These are phyloP conservation scores for Salvelinus namaycush DNA, from an alignment of 2,113 vertebrate genomes.

Conservation along the genomic window DNA sequence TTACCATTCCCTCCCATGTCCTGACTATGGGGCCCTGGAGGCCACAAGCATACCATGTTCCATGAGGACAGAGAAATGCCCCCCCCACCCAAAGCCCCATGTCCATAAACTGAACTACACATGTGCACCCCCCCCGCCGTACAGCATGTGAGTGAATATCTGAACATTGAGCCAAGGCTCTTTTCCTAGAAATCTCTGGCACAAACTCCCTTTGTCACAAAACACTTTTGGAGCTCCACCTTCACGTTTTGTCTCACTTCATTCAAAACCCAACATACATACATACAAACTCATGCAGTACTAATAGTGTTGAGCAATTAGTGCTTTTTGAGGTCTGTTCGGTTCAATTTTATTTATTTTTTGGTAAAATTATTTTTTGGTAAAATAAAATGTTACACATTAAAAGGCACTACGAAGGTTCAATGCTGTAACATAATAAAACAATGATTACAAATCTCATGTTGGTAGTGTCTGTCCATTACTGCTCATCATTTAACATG, in stretches of 20 bases:
- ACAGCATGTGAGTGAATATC: conserved; percentile 65
- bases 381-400: no score
- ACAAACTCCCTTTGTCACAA: conserved; percentile 59
- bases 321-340: no score
- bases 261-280: not conserved
- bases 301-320: no score
- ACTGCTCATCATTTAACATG: no score
- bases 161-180: conserved; percentile 50
- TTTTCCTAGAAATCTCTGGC: conserved; percentile 75
- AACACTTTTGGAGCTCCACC: conserved; percentile 62
- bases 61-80: conserved; percentile 44
- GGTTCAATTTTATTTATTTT: no score
- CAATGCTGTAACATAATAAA: no score
- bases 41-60: conserved; percentile 57
- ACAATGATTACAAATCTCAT: no score
- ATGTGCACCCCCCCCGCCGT: conserved; percentile 24
- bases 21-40: conserved; percentile 7
- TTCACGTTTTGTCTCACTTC: conserved; percentile 46
- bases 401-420: no score
- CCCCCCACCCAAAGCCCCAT: not conserved
- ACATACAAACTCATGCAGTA: not conserved
- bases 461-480: no score
- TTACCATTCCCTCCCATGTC: conserved; percentile 25
- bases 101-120: conserved; percentile 3
- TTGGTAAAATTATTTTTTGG: no score